Conservation (phyloP, 2,888 invertebrate genomes). For the Hydrotaea diabolus region DNA sequence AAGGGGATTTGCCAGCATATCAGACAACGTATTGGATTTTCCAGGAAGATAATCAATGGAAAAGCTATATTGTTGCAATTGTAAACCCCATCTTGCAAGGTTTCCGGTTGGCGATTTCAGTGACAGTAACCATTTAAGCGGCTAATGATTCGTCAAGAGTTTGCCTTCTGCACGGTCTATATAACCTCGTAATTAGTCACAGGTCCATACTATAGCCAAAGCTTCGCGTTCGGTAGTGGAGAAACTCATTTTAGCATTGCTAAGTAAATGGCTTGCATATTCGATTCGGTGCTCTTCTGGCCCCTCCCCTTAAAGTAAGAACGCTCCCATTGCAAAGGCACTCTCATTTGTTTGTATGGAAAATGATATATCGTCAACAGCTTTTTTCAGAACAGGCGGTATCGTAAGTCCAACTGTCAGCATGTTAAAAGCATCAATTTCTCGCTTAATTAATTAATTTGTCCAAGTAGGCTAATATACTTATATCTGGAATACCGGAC, state of each 20-base stretch:
- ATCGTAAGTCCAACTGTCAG: conserved; percentile 69
- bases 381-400: too few relatives aligned
- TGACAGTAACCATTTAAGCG: conserved; percentile 73
- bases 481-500: conserved; percentile 39
- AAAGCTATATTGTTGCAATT: conserved; percentile 77
- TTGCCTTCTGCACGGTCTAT: background rate
- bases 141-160: background rate
- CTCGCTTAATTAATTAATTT: too few relatives aligned
- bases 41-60: conserved; percentile 78
- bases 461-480: conserved; percentile 24
- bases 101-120: conserved; percentile 78
- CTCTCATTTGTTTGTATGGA: conserved; percentile 16
- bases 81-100: conserved; percentile 80
- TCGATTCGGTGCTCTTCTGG: conserved; percentile 69
- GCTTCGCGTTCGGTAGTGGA: conserved; percentile 45
- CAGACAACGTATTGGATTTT: conserved; percentile 54
- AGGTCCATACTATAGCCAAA: conserved; percentile 61
- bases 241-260: background rate
- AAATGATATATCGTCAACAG: conserved; percentile 38
- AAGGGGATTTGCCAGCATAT: conserved; percentile 55
- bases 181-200: conserved; percentile 73
- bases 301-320: conserved; percentile 62
- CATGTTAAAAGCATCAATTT: conserved; percentile 77
- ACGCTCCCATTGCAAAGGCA: conserved; percentile 45
- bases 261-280: conserved; percentile 50